phyloP scores from a whole-genome alignment of 2,888 invertebrate genomes.

The Aporophyla lueneburgensis region DNA sequence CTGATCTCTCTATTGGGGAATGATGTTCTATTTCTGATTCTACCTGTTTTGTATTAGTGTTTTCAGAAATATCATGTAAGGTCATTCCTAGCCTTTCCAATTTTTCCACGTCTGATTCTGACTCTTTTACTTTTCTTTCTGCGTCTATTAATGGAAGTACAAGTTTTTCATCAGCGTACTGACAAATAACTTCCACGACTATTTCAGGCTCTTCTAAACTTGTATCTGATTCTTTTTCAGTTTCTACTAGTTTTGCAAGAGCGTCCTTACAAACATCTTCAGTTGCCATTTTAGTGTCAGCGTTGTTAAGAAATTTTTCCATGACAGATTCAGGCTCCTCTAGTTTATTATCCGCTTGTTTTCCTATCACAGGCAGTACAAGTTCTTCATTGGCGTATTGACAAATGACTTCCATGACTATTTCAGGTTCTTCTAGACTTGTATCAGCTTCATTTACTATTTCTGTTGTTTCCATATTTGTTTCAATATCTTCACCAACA shows the following conservation, averaged over 20 bases:
- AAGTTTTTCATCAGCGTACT: constrained; percentile 32
- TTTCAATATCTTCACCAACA: too few species aligned
- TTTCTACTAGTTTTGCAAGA: constrained; percentile 1
- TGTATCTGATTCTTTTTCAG: constrained; percentile 7
- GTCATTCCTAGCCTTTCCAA: not conserved
- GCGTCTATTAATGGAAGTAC: constrained; percentile 6
- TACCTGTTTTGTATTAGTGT: not conserved
- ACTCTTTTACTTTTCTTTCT: not conserved
- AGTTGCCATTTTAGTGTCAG: not conserved
- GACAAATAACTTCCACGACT: constrained; percentile 38
- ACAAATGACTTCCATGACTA: constrained; percentile 41
- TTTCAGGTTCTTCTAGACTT: constrained; percentile 31
- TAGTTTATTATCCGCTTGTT: not conserved
- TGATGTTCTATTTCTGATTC: not conserved
- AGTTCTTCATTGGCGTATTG: constrained; percentile 33
- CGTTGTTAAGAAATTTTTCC: not conserved
- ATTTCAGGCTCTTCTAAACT: constrained; percentile 38
- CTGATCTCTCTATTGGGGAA: not conserved
- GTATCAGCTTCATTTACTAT: not conserved
- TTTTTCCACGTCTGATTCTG: not conserved
- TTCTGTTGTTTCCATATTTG: not conserved
- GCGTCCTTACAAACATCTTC: not conserved
- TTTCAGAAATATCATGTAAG: constrained; percentile 1
- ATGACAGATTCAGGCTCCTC: not conserved
- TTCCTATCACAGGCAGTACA: constrained; percentile 14